phyloP scores from a whole-genome alignment of 2,797 vertebrate species.

The Myotis daubentonii region DNA sequence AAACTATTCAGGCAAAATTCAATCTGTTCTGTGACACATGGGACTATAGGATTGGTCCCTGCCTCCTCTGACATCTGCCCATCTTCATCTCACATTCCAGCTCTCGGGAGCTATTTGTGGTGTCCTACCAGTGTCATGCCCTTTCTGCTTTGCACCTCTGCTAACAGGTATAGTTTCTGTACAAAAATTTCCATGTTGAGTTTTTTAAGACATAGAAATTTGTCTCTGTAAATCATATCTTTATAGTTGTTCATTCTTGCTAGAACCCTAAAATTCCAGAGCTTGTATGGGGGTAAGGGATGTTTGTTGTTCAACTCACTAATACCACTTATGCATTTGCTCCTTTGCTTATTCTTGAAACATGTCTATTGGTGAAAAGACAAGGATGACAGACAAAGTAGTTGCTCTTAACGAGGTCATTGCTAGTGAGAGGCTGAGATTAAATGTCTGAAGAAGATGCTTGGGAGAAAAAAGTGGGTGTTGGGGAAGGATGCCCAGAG shows the following conservation, averaged over 20 bases:
- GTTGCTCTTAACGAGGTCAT: not conserved
- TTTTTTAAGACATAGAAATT: not conserved
- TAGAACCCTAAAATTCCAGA: not conserved
- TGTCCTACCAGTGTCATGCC: not conserved
- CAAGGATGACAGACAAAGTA: not conserved
- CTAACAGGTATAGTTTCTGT: not conserved
- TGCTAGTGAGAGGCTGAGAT: not conserved
- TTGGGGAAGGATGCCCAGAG: conserved; percentile 19
- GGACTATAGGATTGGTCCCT: not conserved
- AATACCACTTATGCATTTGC: not conserved
- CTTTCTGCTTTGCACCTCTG: not conserved
- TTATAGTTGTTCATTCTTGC: not conserved
- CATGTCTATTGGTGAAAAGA: not conserved
- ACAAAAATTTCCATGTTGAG: not conserved
- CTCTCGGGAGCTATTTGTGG: not conserved
- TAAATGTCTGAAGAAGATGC: not conserved
- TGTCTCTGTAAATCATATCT: not conserved
- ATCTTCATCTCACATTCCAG: not conserved
- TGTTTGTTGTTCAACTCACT: not conserved
- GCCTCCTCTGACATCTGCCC: not conserved
- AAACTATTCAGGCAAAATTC: not conserved
- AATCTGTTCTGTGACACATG: fast-evolving
- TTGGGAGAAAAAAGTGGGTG: conserved; percentile 9
- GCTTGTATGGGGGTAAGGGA: not conserved
- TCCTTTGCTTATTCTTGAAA: not conserved